Percentiles rank a stretch among this genome's conserved stretches.
Evolutionary conservation across 2,113 vertebrate genomes (phyloP).

Genomic region (cat (Felis catus)): F.catus_Fca126_mat1.0 CM031422.1:75191501-75192000

Average conservation of each 20-base stretch:
- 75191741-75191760: background rate
- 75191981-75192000: background rate
- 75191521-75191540: background rate
- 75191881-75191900: background rate
- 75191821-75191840: background rate
- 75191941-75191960: background rate
- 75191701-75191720: background rate
- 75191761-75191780: background rate
- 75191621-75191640: background rate
- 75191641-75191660: background rate
- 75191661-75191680: background rate
- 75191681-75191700: background rate
- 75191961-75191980: background rate
- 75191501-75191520: too few species aligned
- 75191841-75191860: background rate
- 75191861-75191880: background rate
- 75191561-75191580: background rate
- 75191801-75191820: background rate
- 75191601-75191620: conserved; percentile 87
- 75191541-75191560: background rate
- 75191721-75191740: background rate
- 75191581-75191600: conserved; percentile 88
- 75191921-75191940: background rate
- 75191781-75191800: background rate
- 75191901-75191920: background rate